Evolutionary conservation across 2,797 vertebrate species (phyloP).

Genomic region (Manis pentadactyla): DNA sequence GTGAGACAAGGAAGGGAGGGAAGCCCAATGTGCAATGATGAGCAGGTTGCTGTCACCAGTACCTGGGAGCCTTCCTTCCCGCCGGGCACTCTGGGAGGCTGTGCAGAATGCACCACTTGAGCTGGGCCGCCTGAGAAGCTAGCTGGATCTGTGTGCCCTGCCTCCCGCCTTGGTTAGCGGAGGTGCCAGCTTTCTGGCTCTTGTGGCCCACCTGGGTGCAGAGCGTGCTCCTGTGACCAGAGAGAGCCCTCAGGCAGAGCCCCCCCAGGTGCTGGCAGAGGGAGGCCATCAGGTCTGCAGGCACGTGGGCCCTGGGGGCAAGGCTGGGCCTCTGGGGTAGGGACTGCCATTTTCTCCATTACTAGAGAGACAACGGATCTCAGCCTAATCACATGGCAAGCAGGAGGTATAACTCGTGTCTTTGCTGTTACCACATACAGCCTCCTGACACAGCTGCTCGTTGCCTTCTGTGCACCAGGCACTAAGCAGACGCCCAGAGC

Average conservation of each 20-base stretch:
- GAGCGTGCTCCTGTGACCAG: not conserved
- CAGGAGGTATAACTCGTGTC: rapidly evolving
- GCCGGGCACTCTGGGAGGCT: not conserved
- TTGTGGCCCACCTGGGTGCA: not conserved
- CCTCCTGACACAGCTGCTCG: not conserved
- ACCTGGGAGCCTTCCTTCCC: rapidly evolving
- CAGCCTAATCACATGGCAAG: not conserved
- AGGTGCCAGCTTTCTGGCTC: not conserved
- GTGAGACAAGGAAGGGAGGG: not conserved
- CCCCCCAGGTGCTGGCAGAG: not conserved
- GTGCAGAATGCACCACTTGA: rapidly evolving
- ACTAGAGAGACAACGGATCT: not conserved
- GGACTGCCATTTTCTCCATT: no score
- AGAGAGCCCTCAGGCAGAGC: not conserved
- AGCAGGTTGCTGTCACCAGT: not conserved
- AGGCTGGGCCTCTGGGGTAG: no score
- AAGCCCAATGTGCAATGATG: no score
- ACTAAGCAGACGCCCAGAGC: not conserved
- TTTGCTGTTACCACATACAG: rapidly evolving
- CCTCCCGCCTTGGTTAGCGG: not conserved
- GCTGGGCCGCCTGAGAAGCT: not conserved
- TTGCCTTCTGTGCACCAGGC: not conserved
- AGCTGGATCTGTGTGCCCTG: not conserved
- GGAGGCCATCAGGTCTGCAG: not conserved
- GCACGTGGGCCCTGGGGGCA: rapidly evolving